Evolutionary conservation across 2,797 vertebrate species (phyloP).

Genomic region (Bradypodion ventrale): DNA sequence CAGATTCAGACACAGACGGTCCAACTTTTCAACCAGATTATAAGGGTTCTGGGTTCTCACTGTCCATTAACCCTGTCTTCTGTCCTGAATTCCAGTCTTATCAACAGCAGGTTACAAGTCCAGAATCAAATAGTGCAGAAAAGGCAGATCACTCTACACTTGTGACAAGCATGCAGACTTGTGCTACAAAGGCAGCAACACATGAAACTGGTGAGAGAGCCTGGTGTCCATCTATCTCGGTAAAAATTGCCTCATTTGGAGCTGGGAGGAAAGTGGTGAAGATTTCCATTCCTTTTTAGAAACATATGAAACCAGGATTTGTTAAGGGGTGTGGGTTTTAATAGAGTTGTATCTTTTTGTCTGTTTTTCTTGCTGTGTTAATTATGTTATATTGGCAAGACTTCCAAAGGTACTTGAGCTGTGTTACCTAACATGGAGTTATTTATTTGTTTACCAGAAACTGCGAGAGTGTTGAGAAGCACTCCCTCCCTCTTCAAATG

Average conservation of each 20-base stretch:
- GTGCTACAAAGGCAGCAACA: neutral
- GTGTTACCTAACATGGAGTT: neutral
- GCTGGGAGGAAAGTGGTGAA: conserved; percentile 72
- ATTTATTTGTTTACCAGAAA: conserved; percentile 26
- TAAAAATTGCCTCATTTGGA: conserved; percentile 70
- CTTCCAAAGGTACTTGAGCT: neutral
- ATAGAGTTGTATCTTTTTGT: neutral
- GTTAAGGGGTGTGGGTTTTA: conserved; percentile 10
- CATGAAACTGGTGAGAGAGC: neutral
- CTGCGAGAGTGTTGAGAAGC: conserved; percentile 7
- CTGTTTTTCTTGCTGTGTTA: neutral
- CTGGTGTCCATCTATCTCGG: conserved; percentile 55
- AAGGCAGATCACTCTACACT: conserved; percentile 42
- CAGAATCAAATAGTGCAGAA: conserved; percentile 34
- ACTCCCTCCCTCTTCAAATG: conserved; percentile 1
- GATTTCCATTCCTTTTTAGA: conserved; percentile 74
- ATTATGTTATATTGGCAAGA: neutral
- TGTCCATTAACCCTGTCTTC: conserved; percentile 63
- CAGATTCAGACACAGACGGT: conserved; percentile 25
- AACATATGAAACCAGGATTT: neutral
- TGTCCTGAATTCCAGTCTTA: conserved; percentile 61
- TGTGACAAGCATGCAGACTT: conserved; percentile 47
- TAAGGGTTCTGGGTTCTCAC: conserved; percentile 53
- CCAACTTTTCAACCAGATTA: conserved; percentile 46
- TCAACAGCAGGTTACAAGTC: conserved; percentile 34